These are phyloP conservation scores for Gymnogyps californianus DNA, from an alignment of 2,113 vertebrate genomes.

Conservation along the genomic window DNA sequence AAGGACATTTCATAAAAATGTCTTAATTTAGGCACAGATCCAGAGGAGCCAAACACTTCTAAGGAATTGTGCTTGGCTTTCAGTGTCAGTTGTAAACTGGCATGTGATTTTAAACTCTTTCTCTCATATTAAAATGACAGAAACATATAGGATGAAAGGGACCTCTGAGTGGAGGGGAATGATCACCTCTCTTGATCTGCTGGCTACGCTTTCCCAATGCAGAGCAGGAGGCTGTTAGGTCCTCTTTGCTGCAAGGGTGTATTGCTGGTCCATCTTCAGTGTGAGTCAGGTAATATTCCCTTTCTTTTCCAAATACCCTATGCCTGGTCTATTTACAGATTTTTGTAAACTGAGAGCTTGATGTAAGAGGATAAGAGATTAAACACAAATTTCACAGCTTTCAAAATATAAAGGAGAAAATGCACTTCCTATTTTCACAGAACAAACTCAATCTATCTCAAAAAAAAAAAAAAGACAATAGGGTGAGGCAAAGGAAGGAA, in stretches of 20 bases:
- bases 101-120: background rate
- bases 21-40: background rate
- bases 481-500: background rate
- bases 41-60: background rate
- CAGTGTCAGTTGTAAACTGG: accelerated
- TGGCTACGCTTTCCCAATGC: background rate
- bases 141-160: background rate
- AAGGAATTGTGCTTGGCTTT: background rate
- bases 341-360: background rate
- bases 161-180: background rate
- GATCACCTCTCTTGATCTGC: background rate
- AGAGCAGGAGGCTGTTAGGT: background rate
- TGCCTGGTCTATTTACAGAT: background rate
- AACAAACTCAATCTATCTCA: background rate
- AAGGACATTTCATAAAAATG: background rate
- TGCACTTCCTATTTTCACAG: background rate
- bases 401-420: background rate
- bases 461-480: background rate
- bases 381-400: background rate
- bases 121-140: background rate
- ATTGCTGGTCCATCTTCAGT: background rate
- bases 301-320: background rate
- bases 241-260: background rate
- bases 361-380: background rate
- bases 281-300: background rate